A percentile compares a stretch with the other conserved stretches of the same genome.
Conservation (phyloP, 2,797 vertebrate species). For the Lithobates pipiens region DNA sequence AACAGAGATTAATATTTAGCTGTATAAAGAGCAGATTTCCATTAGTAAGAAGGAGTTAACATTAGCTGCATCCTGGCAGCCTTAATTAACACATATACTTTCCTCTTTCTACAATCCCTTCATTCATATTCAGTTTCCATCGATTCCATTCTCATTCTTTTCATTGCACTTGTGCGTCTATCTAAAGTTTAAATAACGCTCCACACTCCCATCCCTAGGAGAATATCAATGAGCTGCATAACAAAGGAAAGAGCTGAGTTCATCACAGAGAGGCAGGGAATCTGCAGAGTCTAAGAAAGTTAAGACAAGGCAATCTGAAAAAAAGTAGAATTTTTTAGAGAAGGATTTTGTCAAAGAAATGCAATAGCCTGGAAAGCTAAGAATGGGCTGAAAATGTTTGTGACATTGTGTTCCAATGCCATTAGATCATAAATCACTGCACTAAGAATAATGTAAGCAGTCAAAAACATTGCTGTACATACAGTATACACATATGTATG, state of each 20-base stretch:
- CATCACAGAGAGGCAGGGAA: slow-evolving; percentile 44
- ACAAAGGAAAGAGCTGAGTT: slow-evolving; percentile 57
- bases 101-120: slow-evolving; percentile 31
- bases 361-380: slow-evolving; percentile 11
- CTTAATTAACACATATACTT: slow-evolving; percentile 47
- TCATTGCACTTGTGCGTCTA: slow-evolving; percentile 50
- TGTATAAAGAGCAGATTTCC: slow-evolving; percentile 9
- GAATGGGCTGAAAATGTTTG: slow-evolving; percentile 3
- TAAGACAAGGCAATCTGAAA: slow-evolving; percentile 36
- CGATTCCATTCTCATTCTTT: slow-evolving; percentile 53
- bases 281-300: slow-evolving; percentile 54
- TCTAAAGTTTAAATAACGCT: slow-evolving; percentile 58
- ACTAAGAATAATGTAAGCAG: neutral
- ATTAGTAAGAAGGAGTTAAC: slow-evolving; percentile 29
- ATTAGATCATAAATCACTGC: slow-evolving; percentile 3
- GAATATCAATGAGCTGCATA: slow-evolving; percentile 59
- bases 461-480: neutral
- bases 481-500: too few species aligned
- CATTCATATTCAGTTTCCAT: slow-evolving; percentile 60
- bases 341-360: slow-evolving; percentile 37
- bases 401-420: slow-evolving; percentile 5
- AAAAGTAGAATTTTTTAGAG: slow-evolving; percentile 14
- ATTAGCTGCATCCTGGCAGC: slow-evolving; percentile 25
- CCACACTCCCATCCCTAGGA: slow-evolving; percentile 57
- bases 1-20: slow-evolving; percentile 1